phyloP scores from a whole-genome alignment of 2,797 vertebrate species.

The Caiman crocodilus region DNA sequence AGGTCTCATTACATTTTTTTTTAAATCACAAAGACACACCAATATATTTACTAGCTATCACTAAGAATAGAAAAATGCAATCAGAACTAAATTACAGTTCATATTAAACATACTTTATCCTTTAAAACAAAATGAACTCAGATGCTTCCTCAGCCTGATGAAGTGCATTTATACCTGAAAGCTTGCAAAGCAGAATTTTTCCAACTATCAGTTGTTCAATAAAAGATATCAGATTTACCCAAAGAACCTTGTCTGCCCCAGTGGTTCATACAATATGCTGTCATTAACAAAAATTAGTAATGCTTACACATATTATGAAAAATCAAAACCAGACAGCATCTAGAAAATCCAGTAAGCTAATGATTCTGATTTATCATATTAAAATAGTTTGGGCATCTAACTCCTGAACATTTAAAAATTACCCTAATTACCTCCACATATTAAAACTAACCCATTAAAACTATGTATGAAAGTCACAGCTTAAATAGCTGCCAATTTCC shows the following conservation, averaged over 20 bases:
- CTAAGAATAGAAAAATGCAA: neutral
- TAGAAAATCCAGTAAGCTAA: neutral
- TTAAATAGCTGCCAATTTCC: neutral
- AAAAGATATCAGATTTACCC: too few species aligned
- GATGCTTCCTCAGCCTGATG: too few species aligned
- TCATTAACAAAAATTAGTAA: neutral
- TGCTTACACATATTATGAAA: neutral
- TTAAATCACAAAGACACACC: neutral
- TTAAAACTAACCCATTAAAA: neutral
- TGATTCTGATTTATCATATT: neutral
- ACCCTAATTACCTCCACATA: accelerated
- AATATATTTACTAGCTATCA: neutral
- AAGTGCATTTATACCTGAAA: too few species aligned
- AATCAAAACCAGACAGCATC: neutral
- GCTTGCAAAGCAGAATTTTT: too few species aligned
- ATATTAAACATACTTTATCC: neutral
- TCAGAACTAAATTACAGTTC: neutral
- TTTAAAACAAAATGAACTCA: neutral
- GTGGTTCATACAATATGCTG: too few species aligned
- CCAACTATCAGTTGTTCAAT: too few species aligned
- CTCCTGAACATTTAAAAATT: neutral
- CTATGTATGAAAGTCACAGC: neutral
- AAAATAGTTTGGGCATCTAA: neutral
- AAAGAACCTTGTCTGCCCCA: too few species aligned
- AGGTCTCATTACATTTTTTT: neutral